Evolutionary conservation across 2,797 vertebrate species (phyloP), one percentile per base, ranked within the genome.

Genomic region (Rhabdophis nuchalis): DNA sequence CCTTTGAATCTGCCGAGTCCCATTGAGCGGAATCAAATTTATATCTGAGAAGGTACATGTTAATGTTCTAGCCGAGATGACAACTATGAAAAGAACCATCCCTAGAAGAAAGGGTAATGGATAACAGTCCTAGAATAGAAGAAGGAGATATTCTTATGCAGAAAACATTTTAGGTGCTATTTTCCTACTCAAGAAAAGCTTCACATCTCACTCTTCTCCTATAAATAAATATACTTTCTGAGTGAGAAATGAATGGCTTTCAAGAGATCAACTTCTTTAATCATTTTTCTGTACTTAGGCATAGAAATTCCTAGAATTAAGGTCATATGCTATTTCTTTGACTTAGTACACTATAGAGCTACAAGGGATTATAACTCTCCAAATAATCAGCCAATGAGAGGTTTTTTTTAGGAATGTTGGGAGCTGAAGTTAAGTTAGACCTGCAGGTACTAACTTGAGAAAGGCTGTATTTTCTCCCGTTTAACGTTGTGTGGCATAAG

Each of bases 81-180:
- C n/a, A 89, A n/a, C 50, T 86, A 89, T 91, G 93, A 94, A 27
- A 56, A 54, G 86, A 54, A 14, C 54, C 25, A 92, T 93, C n/a
- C 23, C 23, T 89, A 29, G 46, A 72, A 82, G 90, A 87, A 95
- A 92, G 92, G 58, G 25, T 12, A 87, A 60, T 41, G 86, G 90
- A 53, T 52, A 88, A 23, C 25, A 46, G 88, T 9, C 8, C n/a
- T 85, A 53, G 89, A 77, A 32, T 0, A 53, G 12, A 32, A 0
- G 18, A n/a, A 18, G 5, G 25, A 88, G 46, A 32, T 12, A 29
- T 58, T 50, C 41, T 50, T 61, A 52, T 36, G 36, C 8, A 77
- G 29, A 85, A 56, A 57, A 82, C 10, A 46, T 46, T 25, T 46
- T 46, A 46, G 72, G 46, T 82, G 20, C 72, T 82, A 46, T 82